These are phyloP conservation scores for Cheirogaleus medius DNA, from an alignment of 2,113 vertebrate species.

Conservation along the genomic window DNA sequence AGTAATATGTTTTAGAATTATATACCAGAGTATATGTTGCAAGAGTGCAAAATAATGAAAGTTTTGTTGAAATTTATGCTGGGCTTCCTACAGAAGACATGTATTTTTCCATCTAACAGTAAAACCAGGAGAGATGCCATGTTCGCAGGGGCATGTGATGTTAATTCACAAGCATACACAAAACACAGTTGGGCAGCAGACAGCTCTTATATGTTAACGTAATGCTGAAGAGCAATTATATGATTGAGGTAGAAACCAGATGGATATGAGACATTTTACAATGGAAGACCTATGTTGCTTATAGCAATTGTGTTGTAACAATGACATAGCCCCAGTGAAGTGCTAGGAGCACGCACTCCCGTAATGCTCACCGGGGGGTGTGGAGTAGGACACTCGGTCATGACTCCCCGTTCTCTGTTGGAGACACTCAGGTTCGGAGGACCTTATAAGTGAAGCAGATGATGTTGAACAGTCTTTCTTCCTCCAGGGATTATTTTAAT, in stretches of 20 bases:
- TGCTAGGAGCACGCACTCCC: background rate
- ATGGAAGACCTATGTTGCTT: background rate
- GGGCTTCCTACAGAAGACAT: background rate
- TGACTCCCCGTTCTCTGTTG: background rate
- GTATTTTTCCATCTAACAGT: background rate
- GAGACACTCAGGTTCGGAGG: background rate
- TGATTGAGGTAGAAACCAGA: background rate
- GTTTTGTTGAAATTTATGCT: background rate
- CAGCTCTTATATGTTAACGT: background rate
- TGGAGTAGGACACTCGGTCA: background rate
- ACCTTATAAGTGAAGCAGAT: background rate
- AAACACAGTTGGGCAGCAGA: background rate
- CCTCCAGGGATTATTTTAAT: background rate
- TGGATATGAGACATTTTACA: background rate
- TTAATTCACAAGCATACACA: background rate
- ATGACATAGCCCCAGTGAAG: accelerated
- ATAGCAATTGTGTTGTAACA: background rate
- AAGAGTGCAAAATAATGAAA: background rate
- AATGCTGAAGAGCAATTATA: background rate
- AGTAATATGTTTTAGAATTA: background rate
- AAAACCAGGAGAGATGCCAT: background rate
- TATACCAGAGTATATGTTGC: background rate
- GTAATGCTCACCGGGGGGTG: background rate
- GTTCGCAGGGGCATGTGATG: background rate
- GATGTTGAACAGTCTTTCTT: background rate